Conservation (phyloP, 2,888 invertebrate genomes). For the Halocaridina rubra region DNA sequence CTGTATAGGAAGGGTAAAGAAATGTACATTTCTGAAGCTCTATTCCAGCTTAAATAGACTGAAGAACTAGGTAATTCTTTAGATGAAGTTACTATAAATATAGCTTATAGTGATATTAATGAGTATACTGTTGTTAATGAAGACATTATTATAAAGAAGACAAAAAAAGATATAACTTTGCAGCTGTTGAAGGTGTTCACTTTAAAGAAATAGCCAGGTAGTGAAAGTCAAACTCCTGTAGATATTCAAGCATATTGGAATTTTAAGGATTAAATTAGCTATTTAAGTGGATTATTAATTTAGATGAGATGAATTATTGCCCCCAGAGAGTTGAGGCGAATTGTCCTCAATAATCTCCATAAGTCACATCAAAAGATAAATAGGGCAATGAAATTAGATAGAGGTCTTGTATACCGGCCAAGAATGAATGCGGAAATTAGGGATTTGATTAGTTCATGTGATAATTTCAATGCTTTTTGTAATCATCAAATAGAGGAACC, state of each 20-base stretch:
- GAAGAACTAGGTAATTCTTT: background rate
- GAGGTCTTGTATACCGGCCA: no score
- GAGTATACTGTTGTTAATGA: no score
- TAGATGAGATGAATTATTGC: constrained; percentile 5
- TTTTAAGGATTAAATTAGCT: no score
- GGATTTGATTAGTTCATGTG: background rate
- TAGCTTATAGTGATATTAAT: background rate
- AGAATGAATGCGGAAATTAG: background rate
- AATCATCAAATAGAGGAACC: background rate
- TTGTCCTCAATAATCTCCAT: background rate
- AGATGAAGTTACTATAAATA: no score
- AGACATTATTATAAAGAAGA: background rate
- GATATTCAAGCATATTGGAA: constrained; percentile 6
- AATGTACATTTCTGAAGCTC: background rate
- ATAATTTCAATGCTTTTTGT: background rate
- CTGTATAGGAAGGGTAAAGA: constrained; percentile 12
- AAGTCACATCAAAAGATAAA: background rate
- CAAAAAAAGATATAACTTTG: background rate
- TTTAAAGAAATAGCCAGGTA: background rate
- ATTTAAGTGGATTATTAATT: background rate
- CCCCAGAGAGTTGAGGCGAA: background rate
- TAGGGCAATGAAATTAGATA: background rate
- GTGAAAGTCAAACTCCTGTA: background rate
- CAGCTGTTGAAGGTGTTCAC: background rate
- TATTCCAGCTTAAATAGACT: background rate